These are phyloP conservation scores for Polyommatus icarus DNA, from an alignment of 2,888 invertebrate species.

Conservation along the genomic window DNA sequence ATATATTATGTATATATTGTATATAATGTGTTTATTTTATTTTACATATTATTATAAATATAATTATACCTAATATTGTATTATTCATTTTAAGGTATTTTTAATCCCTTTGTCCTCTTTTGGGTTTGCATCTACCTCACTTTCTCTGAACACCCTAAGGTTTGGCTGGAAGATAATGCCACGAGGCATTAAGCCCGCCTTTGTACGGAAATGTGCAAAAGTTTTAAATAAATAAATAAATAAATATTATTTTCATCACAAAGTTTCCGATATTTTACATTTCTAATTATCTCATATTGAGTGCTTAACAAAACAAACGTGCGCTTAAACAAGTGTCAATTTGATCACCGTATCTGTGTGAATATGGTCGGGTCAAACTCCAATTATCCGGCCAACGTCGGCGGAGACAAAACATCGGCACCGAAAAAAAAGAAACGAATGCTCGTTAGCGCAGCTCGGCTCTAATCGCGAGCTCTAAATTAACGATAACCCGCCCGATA, in stretches of 20 bases:
- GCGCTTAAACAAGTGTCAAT: conserved; percentile 6
- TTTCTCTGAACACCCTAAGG: too few relatives aligned
- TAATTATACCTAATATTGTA: too few relatives aligned
- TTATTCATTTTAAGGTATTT: too few relatives aligned
- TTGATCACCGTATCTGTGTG: conserved; percentile 32
- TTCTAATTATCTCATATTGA: background rate
- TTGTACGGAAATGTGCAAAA: too few relatives aligned
- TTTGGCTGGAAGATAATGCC: too few relatives aligned
- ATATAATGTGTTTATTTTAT: too few relatives aligned
- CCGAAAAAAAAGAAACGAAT: conserved; percentile 68
- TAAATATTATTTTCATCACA: background rate
- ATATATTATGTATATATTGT: too few relatives aligned
- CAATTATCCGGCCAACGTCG: conserved; percentile 72
- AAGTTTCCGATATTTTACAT: background rate
- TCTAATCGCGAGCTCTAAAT: conserved; percentile 78
- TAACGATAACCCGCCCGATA: conserved; percentile 76
- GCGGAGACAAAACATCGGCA: conserved; percentile 72
- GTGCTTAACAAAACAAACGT: background rate
- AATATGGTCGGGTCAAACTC: conserved; percentile 47
- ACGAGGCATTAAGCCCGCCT: too few relatives aligned
- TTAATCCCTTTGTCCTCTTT: too few relatives aligned
- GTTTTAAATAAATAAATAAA: too few relatives aligned
- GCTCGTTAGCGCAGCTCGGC: conserved; percentile 74
- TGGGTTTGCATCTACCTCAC: too few relatives aligned
- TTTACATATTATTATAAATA: too few relatives aligned